Conservation (phyloP, 2,797 vertebrate genomes). For the Neosilurus mollespiculum region DNA sequence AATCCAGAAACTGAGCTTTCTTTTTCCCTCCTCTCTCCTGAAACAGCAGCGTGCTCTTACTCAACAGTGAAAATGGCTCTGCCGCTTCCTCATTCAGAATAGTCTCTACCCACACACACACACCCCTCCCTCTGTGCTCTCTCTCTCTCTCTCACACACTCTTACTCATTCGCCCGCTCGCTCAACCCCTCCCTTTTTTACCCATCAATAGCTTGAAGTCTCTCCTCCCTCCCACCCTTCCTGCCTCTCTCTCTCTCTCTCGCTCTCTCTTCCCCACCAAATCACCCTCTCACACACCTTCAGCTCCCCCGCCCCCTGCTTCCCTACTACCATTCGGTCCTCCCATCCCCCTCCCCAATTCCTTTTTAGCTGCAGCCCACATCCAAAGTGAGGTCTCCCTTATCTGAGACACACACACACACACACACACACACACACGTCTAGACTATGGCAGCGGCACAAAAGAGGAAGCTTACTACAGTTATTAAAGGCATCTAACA, state of each 20-base stretch:
- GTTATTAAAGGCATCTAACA: not conserved
- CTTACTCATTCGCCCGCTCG: slow-evolving; percentile 59
- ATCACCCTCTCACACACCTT: slow-evolving; percentile 39
- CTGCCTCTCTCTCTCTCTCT: slow-evolving; percentile 52
- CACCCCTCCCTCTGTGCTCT: slow-evolving; percentile 59
- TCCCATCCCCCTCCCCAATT: slow-evolving; percentile 64
- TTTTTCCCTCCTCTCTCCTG: slow-evolving; percentile 63
- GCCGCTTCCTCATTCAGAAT: slow-evolving; percentile 79
- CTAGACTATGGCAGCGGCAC: slow-evolving; percentile 40
- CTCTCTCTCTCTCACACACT: slow-evolving; percentile 61
- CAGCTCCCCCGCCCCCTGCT: slow-evolving; percentile 37
- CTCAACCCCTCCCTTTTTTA: slow-evolving; percentile 34
- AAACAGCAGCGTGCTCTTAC: slow-evolving; percentile 72
- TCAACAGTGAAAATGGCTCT: slow-evolving; percentile 83
- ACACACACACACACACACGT: slow-evolving; percentile 43
- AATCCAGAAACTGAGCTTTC: slow-evolving; percentile 62
- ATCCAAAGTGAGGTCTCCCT: slow-evolving; percentile 57
- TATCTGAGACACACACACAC: slow-evolving; percentile 53
- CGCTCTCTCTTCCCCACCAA: slow-evolving; percentile 19
- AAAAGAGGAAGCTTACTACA: slow-evolving; percentile 19
- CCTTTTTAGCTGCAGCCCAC: slow-evolving; percentile 60
- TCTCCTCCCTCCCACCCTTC: slow-evolving; percentile 55
- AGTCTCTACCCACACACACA: slow-evolving; percentile 72
- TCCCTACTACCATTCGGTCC: slow-evolving; percentile 57
- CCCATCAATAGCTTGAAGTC: slow-evolving; percentile 44